Evolutionary conservation across 2,888 invertebrate species (phyloP).

Genomic region (Hypercompe scribonia): DNA sequence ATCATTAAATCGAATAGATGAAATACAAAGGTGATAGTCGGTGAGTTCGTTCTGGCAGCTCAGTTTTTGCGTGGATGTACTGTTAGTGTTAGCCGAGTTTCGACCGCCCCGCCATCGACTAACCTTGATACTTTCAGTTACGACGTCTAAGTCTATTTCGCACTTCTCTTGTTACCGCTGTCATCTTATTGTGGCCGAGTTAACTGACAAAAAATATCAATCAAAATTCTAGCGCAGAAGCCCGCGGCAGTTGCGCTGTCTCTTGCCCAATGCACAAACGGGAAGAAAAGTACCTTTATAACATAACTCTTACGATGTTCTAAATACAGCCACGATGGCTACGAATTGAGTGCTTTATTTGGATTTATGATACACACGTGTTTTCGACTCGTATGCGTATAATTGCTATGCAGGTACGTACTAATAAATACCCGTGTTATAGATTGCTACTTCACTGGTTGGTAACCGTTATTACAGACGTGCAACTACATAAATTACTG

Average conservation of each 20-base stretch:
- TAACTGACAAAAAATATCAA: constrained; percentile 86
- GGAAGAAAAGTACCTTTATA: constrained; percentile 67
- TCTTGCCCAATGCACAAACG: constrained; percentile 72
- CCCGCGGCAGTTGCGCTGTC: constrained; percentile 78
- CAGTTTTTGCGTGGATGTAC: constrained; percentile 82
- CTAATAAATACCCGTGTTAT: constrained; percentile 47
- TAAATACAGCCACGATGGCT: constrained; percentile 70
- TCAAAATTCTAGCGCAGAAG: constrained; percentile 86
- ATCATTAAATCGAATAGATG: constrained; percentile 78
- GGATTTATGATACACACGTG: constrained; percentile 65
- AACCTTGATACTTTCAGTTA: constrained; percentile 86
- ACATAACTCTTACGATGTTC: constrained; percentile 54
- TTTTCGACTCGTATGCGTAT: constrained; percentile 52
- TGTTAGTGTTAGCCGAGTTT: constrained; percentile 84
- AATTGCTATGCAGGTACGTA: constrained; percentile 51
- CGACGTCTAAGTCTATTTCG: constrained; percentile 79
- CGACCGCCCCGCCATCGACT: constrained; percentile 76
- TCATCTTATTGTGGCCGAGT: constrained; percentile 85
- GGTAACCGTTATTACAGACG: constrained; percentile 49
- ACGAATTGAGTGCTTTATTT: constrained; percentile 71
- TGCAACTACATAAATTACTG: constrained; percentile 44
- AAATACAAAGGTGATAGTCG: constrained; percentile 73
- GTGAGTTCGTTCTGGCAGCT: constrained; percentile 68
- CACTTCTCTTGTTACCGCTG: constrained; percentile 84
- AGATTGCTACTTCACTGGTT: constrained; percentile 47